Evolutionary conservation across 1,140 invertebrate genomes (phyloP).

Genomic region (Caerostris extrusa): DNA sequence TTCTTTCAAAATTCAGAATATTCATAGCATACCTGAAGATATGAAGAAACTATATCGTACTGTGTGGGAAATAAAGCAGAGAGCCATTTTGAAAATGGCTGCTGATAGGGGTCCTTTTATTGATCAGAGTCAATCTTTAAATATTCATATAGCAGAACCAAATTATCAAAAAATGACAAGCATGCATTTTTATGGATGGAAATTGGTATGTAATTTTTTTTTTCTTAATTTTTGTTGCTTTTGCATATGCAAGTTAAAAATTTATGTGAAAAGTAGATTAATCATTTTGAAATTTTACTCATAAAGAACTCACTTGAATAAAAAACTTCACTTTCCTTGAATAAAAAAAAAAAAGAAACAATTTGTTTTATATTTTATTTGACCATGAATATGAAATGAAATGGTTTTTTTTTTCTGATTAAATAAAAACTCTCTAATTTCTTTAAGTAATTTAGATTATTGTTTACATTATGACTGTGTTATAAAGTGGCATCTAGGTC

Average conservation of each 20-base stretch:
- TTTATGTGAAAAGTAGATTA: neutral
- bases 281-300: neutral
- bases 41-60: conserved; percentile 97
- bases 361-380: neutral
- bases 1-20: conserved; percentile 85
- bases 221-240: neutral
- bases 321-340: no score
- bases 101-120: conserved; percentile 98
- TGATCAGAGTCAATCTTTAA: conserved; percentile 98
- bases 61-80: conserved; percentile 99
- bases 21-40: conserved; percentile 93
- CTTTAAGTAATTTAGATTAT: neutral
- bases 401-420: neutral
- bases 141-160: conserved; percentile 97
- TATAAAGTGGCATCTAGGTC: no score
- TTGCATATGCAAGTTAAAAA: neutral
- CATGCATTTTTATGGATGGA: conserved; percentile 99
- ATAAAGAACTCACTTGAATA: neutral
- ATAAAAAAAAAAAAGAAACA: no score
- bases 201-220: conserved; percentile 85
- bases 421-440: neutral
- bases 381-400: neutral
- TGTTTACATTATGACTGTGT: no score
- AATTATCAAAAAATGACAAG: conserved; percentile 96
- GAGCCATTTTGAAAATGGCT: conserved; percentile 97